Conservation (phyloP, 1,140 invertebrate species). For the Drosophila bifasciata region DNA sequence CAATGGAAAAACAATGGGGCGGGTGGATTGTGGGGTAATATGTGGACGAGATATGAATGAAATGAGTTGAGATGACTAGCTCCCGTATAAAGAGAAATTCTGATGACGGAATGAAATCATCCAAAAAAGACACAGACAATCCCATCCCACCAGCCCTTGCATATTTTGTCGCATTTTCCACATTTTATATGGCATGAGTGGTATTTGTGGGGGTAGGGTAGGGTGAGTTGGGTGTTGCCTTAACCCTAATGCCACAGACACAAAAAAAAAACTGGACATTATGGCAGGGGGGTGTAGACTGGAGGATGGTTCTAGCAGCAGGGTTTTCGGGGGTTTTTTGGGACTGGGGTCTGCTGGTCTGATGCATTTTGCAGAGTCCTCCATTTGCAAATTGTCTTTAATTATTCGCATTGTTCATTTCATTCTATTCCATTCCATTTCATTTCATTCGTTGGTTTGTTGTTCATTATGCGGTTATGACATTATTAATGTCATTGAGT, state of each 20-base stretch:
- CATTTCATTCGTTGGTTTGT: neutral
- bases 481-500: constrained; percentile 52
- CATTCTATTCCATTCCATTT: neutral
- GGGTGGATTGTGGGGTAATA: constrained; percentile 39
- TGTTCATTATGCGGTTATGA: constrained; percentile 25
- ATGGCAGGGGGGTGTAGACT: neutral
- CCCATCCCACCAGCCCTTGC: constrained; percentile 24
- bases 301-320: neutral
- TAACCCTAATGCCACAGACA: constrained; percentile 28
- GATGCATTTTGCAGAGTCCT: constrained; percentile 9
- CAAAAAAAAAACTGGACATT: constrained; percentile 19
- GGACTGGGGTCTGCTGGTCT: too few species aligned
- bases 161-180: constrained; percentile 32
- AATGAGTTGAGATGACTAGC: constrained; percentile 19
- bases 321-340: neutral
- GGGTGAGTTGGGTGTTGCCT: neutral
- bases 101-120: constrained; percentile 38
- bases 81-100: neutral
- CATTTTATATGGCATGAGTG: constrained; percentile 1
- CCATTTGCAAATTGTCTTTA: constrained; percentile 61
- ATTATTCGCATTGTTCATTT: constrained; percentile 50
- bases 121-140: constrained; percentile 44
- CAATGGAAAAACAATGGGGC: constrained; percentile 47
- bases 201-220: neutral
- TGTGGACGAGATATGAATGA: constrained; percentile 43